These are phyloP conservation scores for Lepidostoma basale DNA, from an alignment of 1,140 invertebrate species.

Conservation along the genomic window DNA sequence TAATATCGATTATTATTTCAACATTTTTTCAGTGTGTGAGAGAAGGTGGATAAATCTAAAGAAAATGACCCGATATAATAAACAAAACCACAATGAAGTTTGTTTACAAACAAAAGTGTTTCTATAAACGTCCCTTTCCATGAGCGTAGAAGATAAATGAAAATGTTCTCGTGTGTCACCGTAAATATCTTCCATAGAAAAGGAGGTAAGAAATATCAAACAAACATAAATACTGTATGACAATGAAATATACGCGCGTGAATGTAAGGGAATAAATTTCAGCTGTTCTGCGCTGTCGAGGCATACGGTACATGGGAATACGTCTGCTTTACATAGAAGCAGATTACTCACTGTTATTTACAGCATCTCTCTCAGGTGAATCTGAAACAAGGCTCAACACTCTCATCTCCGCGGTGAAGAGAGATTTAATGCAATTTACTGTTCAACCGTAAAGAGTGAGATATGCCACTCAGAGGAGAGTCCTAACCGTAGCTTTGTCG, in stretches of 20 bases:
- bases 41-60: no score
- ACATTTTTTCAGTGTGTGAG: no score
- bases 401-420: background rate
- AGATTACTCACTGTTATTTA: constrained; percentile 27
- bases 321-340: constrained; percentile 8
- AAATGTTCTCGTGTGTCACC: background rate
- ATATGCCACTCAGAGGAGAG: no score
- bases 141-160: background rate
- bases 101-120: no score
- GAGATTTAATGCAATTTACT: no score
- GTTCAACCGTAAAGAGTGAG: no score
- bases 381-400: constrained; percentile 16
- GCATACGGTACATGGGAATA: background rate
- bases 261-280: constrained; percentile 11
- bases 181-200: background rate
- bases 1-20: no score
- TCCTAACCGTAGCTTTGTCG: no score
- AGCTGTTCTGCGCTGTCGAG: background rate
- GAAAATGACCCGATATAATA: no score
- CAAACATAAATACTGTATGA: background rate
- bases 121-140: no score
- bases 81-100: no score
- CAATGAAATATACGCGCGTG: constrained; percentile 13
- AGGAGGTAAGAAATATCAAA: background rate
- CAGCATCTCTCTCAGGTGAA: constrained; percentile 11